Evolutionary conservation across 2,113 vertebrate genomes (phyloP), one percentile per base, ranked within the genome.

Genomic region (Apeltes quadracus): DNA sequence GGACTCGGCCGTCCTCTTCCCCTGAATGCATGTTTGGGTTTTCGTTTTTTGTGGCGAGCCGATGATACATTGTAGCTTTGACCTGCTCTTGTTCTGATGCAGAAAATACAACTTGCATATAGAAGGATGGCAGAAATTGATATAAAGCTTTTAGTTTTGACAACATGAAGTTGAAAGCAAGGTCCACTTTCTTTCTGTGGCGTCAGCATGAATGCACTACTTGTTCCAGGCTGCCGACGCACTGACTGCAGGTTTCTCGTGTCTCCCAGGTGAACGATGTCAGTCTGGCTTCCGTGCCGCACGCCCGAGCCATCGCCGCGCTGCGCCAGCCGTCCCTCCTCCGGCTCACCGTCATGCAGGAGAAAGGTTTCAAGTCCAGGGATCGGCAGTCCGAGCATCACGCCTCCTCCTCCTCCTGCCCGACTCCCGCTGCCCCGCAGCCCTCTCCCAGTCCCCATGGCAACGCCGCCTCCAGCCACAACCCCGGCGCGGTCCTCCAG

Each of bases 311-410:
- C 68, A 93, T 97, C 27, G 75, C 90, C 14, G 90, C 95, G 69
- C 91, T 97, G 55, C 92, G 87, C 58, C 94, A 94, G 78, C 92
- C 94, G 11, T 91, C 94, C 25, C 76, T 93, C 53, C 86, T 96
- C 56, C 91, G 94, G 68, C 92, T 97, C 76, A 93, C 95, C 1
- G 93, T 97, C 13, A 94, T 97, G 88, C 96, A 97, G 90, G 96
- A 97, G 88, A 96, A 96, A 87, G 96, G 96, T 0, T 97, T 97
- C 80, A 95, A 95, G 81, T 75, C 58, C 16, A 92, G 84, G 63
- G 87, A 90, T 64, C 78, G 82, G 0, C 89, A 91, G 5, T 62
- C 87, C 0, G 91, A 50, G 72, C 89, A 63, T 68, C 88, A 84
- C 82, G 80, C 86, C 3, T 84, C 88, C 63, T 89, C 86, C 3